Evolutionary conservation across 2,797 vertebrate species (phyloP).

Genomic region (Gymnocypris eckloni): DNA sequence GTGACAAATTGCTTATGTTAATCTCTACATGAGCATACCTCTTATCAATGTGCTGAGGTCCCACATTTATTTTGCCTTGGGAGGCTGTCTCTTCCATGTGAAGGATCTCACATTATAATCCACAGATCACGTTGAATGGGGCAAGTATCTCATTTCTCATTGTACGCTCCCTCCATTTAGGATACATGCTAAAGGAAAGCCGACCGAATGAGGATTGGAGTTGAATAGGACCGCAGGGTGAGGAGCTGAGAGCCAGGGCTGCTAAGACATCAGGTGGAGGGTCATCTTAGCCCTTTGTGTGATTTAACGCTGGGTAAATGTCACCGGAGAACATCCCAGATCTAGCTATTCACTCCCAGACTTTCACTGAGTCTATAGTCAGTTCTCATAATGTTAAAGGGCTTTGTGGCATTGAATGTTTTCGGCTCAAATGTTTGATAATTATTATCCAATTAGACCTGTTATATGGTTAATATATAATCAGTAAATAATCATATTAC

Average conservation of each 20-base stretch:
- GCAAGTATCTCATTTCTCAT: conserved; percentile 54
- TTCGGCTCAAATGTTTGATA: background rate
- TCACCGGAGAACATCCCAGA: conserved; percentile 11
- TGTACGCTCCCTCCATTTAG: conserved; percentile 48
- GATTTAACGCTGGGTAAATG: conserved; percentile 44
- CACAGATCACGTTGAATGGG: conserved; percentile 52
- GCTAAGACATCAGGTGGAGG: conserved; percentile 32
- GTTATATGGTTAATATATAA: background rate
- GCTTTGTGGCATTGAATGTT: background rate
- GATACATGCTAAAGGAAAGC: conserved; percentile 48
- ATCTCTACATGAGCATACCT: conserved; percentile 54
- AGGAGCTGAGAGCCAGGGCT: conserved; percentile 33
- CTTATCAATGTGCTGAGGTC: conserved; percentile 59
- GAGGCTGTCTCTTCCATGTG: conserved; percentile 44
- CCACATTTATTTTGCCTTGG: conserved; percentile 56
- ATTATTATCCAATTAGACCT: background rate
- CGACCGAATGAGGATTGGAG: conserved; percentile 34
- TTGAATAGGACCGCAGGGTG: conserved; percentile 36
- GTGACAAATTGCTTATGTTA: conserved; percentile 59
- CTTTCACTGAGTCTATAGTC: conserved; percentile 15
- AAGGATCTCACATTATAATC: conserved; percentile 58
- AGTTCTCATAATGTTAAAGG: conserved; percentile 20
- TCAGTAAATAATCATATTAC: background rate
- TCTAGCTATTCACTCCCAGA: conserved; percentile 4
- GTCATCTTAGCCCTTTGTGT: conserved; percentile 27